Percentiles rank a stretch among this genome's conserved stretches.
phyloP scores from a whole-genome alignment of 2,888 invertebrate species.

The Tineola bisselliella region DNA sequence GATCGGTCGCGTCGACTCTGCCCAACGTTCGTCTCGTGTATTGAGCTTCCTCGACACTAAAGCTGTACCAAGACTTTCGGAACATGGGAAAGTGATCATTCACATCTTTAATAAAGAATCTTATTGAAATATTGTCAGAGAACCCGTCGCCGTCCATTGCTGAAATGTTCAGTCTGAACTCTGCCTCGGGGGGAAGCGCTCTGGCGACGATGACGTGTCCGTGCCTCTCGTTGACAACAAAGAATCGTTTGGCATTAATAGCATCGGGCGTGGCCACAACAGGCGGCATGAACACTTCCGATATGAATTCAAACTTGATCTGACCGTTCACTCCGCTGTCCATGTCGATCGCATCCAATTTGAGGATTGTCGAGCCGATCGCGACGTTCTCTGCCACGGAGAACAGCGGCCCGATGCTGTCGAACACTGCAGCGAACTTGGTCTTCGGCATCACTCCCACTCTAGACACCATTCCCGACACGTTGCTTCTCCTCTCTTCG shows the following conservation, averaged over 20 bases:
- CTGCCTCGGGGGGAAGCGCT: constrained; percentile 76
- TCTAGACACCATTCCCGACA: constrained; percentile 34
- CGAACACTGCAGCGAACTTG: constrained; percentile 40
- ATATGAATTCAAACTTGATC: constrained; percentile 75
- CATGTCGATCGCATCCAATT: constrained; percentile 76
- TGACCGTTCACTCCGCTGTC: constrained; percentile 77
- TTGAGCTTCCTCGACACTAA: constrained; percentile 81
- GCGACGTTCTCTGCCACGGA: constrained; percentile 77
- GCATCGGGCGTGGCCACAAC: constrained; percentile 44
- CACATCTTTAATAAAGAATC: constrained; percentile 79
- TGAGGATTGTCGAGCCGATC: constrained; percentile 75
- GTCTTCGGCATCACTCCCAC: constrained; percentile 44
- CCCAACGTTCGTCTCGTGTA: constrained; percentile 78
- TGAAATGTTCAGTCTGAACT: constrained; percentile 78
- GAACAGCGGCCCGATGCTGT: constrained; percentile 68
- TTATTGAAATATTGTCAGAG: constrained; percentile 73
- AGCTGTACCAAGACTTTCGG: constrained; percentile 83
- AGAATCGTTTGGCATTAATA: constrained; percentile 71
- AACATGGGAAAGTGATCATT: constrained; percentile 88
- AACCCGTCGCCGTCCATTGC: constrained; percentile 81
- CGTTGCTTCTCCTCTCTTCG: constrained; percentile 43
- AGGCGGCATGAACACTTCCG: constrained; percentile 73
- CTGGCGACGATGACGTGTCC: constrained; percentile 80
- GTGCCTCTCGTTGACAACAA: constrained; percentile 78
- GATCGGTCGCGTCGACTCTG: constrained; percentile 79